Evolutionary conservation across 2,888 invertebrate species (phyloP).

Genomic region (Osmoderma eremita): DNA sequence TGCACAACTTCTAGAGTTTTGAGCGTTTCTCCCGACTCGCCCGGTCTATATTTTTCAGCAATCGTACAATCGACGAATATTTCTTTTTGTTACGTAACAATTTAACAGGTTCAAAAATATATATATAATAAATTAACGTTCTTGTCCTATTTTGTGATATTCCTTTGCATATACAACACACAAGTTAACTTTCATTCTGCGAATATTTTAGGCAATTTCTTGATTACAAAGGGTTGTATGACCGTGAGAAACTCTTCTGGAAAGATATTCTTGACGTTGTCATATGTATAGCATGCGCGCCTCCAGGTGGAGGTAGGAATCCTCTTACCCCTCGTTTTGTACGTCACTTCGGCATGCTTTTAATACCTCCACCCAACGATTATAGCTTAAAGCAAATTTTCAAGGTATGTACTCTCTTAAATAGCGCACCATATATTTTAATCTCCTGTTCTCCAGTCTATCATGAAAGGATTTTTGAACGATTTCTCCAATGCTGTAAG

Average conservation of each 20-base stretch:
- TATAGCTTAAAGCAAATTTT: slow-evolving; percentile 83
- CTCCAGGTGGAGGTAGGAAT: slow-evolving; percentile 91
- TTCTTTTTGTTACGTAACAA: too few relatives aligned
- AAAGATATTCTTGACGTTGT: slow-evolving; percentile 87
- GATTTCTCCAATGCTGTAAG: slow-evolving; percentile 80
- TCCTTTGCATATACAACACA: background rate
- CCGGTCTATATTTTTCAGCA: too few relatives aligned
- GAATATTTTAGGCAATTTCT: slow-evolving; percentile 72
- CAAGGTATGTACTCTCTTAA: slow-evolving; percentile 61
- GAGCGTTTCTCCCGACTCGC: too few relatives aligned
- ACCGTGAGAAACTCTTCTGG: slow-evolving; percentile 89
- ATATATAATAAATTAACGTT: too few relatives aligned
- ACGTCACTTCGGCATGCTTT: slow-evolving; percentile 87
- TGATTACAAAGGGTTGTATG: slow-evolving; percentile 85
- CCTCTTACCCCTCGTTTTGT: slow-evolving; percentile 85
- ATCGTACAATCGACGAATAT: too few relatives aligned
- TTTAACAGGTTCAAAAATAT: too few relatives aligned
- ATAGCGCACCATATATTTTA: background rate
- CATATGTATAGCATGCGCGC: slow-evolving; percentile 83
- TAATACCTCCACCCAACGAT: slow-evolving; percentile 83
- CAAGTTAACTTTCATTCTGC: background rate
- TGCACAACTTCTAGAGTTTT: too few relatives aligned
- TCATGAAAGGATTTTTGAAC: slow-evolving; percentile 79
- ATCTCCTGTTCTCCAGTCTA: slow-evolving; percentile 64
- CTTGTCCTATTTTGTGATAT: too few relatives aligned